phyloP scores from a whole-genome alignment of 1,140 invertebrate species.

The Magallana ariakensis region DNA sequence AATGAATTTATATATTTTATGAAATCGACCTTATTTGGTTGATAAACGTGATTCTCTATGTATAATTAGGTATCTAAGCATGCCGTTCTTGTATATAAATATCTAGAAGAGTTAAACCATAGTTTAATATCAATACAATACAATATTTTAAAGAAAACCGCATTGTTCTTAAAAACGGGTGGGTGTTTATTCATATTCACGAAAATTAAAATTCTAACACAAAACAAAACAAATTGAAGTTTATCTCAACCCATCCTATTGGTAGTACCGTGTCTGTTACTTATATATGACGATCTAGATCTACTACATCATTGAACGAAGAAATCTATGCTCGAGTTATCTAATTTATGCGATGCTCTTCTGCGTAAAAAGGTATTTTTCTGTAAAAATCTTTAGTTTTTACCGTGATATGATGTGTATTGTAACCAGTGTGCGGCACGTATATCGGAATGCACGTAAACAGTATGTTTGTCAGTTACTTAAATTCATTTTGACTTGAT shows the following conservation, averaged over 20 bases:
- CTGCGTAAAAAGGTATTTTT: constrained; percentile 7
- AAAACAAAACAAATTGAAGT: neutral
- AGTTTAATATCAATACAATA: neutral
- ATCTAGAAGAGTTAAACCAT: neutral
- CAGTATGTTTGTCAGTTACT: neutral
- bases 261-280: neutral
- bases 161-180: neutral
- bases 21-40: neutral
- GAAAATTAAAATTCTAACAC: neutral
- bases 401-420: neutral
- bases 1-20: neutral
- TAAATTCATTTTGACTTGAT: constrained; percentile 12
- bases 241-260: neutral
- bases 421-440: neutral
- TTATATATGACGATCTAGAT: neutral
- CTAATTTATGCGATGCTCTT: neutral
- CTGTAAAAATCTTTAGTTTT: neutral
- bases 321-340: neutral
- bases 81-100: neutral
- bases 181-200: neutral
- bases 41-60: neutral
- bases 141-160: neutral
- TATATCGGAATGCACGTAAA: neutral
- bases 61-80: neutral
- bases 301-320: neutral